These are phyloP conservation scores for Chouioia cunea DNA, from an alignment of 2,888 invertebrate genomes.

Conservation along the genomic window DNA sequence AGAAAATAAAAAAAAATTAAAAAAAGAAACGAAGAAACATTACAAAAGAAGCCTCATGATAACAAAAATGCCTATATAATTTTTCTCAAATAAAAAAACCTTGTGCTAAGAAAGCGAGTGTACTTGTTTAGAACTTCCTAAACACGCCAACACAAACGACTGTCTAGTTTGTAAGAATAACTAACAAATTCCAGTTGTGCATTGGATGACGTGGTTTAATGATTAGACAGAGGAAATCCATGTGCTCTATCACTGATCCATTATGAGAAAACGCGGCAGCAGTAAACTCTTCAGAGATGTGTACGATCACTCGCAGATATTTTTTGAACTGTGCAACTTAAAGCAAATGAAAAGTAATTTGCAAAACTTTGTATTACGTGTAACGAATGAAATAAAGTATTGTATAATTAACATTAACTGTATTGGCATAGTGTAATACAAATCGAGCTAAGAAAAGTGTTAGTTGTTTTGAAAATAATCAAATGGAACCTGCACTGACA, in stretches of 20 bases:
- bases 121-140: slow-evolving; percentile 46
- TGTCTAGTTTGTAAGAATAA: slow-evolving; percentile 46
- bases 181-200: slow-evolving; percentile 34
- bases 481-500: no score
- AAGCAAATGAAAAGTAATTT: slow-evolving; percentile 25
- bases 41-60: slow-evolving; percentile 39
- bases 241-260: slow-evolving; percentile 10
- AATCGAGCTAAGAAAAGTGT: no score
- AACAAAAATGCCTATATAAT: slow-evolving; percentile 34
- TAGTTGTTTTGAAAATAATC: no score
- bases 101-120: slow-evolving; percentile 39
- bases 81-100: slow-evolving; percentile 25
- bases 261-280: slow-evolving; percentile 1
- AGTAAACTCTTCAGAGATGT: slow-evolving; percentile 21
- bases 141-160: slow-evolving; percentile 47
- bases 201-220: slow-evolving; percentile 12
- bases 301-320: slow-evolving; percentile 32
- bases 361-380: slow-evolving; percentile 31
- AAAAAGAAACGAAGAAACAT: slow-evolving; percentile 44
- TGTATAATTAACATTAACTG: no score
- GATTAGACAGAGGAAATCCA: background rate
- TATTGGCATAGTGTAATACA: no score
- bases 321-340: slow-evolving; percentile 35
- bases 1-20: slow-evolving; percentile 5
- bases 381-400: slow-evolving; percentile 6